Evolutionary conservation across 2,797 vertebrate genomes (phyloP), one percentile per base, ranked within the genome.

Genomic region (Taenioides sp.): DNA sequence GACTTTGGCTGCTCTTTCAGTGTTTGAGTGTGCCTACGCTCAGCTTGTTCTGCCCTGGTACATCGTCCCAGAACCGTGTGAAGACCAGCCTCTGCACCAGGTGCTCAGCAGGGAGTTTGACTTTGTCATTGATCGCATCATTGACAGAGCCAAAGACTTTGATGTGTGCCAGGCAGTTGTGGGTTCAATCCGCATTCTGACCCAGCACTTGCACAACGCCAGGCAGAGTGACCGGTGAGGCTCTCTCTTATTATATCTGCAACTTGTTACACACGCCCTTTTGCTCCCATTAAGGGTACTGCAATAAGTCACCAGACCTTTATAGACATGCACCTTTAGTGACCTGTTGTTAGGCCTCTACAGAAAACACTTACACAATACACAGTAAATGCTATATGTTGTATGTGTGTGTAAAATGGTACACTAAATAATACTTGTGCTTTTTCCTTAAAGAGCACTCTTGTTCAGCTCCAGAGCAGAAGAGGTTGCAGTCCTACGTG

Each of bases 41-140:
- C 90, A 92, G 78, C 85, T 93, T 74, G 77, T 94, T 72, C 83
- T 91, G 76, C 88, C 92, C 4, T 93, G 93, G 93, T 94, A 94
- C 79, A 1, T 1, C 0, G 88, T 87, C 27, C 87, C 92, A 0
- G 93, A 92, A 85, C 75, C 72, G 0, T 37, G 57, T 0, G 79
- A 90, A 50, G 69, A 66, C 49, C 94, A 94, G 86, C 92, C 92
- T 7, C 87, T 95, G 76, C 78, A 93, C 71, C 78, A 73, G 71
- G 89, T 87, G 37, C 88, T 95, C 76, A 77, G 87, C 84, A 69
- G 58, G 52, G 93, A 95, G 54, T 89, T 92, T 0, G 85, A 93
- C 85, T 76, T 78, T 0, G 20, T 92, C 55, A 86, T 92, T 22
- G 87, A 94, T 75, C 82, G 68, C 50, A 68, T 94, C 70, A 88